A percentile compares a stretch with the other conserved stretches of the same genome.
Conservation (phyloP, 1,140 invertebrate species). For the Micrasema longulum region DNA sequence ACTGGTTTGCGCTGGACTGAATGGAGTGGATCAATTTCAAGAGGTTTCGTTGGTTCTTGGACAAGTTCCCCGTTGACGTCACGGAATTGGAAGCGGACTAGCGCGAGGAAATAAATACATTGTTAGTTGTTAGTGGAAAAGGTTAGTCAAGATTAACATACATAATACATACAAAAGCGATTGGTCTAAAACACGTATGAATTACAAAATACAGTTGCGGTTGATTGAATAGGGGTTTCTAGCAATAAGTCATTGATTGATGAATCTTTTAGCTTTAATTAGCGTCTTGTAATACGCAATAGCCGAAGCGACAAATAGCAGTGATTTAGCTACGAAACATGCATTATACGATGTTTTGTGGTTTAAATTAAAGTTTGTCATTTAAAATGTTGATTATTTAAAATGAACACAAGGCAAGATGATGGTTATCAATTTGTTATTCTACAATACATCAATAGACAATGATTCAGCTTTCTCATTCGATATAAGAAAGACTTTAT, state of each 20-base stretch:
- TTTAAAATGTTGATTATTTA: not conserved
- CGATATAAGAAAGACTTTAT: too few relatives aligned
- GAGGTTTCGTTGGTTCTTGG: constrained; percentile 70
- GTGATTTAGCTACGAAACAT: constrained; percentile 20
- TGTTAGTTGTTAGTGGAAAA: constrained; percentile 51
- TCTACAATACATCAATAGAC: too few relatives aligned
- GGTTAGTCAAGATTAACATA: constrained; percentile 3
- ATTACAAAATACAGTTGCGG: too few relatives aligned
- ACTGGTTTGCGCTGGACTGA: constrained; percentile 65
- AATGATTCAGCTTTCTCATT: too few relatives aligned
- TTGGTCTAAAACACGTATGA: too few relatives aligned
- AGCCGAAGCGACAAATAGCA: constrained; percentile 22
- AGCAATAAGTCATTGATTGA: too few relatives aligned
- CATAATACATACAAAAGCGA: too few relatives aligned
- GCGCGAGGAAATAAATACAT: constrained; percentile 39
- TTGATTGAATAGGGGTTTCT: too few relatives aligned
- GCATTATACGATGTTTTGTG: constrained; percentile 4
- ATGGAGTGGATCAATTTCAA: constrained; percentile 69
- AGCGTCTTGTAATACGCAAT: not conserved
- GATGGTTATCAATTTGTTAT: too few relatives aligned
- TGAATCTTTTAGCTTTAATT: too few relatives aligned
- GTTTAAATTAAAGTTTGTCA: too few relatives aligned
- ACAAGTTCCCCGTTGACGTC: constrained; percentile 54
- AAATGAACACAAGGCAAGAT: not conserved
- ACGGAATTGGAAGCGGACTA: constrained; percentile 42